Conservation (phyloP, 2,888 invertebrate genomes). For the Azorinus chamasolen region DNA sequence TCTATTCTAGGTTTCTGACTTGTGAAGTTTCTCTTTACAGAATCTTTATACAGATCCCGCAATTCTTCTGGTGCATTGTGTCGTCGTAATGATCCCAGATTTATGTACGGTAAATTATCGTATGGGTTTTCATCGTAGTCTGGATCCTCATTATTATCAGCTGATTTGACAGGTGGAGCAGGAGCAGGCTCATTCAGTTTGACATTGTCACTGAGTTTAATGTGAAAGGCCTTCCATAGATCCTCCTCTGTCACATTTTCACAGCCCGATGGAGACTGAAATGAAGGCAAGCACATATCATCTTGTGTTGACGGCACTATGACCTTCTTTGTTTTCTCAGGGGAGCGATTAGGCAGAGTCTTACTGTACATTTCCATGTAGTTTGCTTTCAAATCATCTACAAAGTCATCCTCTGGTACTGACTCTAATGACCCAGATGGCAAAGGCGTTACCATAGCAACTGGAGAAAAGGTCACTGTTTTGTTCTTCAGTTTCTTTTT, state of each 20-base stretch:
- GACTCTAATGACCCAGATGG: conserved; percentile 80
- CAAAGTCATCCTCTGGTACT: conserved; percentile 62
- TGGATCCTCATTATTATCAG: conserved; percentile 47
- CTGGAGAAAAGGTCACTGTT: conserved; percentile 81
- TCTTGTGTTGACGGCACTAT: conserved; percentile 39
- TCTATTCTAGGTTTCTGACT: conserved; percentile 55
- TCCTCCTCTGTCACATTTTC: conserved; percentile 71
- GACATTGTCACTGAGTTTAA: conserved; percentile 52
- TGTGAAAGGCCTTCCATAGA: conserved; percentile 69
- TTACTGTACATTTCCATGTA: conserved; percentile 68
- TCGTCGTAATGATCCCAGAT: conserved; percentile 57
- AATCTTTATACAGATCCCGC: conserved; percentile 44
- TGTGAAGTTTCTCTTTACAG: conserved; percentile 34
- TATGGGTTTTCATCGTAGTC: conserved; percentile 66
- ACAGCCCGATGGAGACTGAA: conserved; percentile 54
- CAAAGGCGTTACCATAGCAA: conserved; percentile 81
- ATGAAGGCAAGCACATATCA: conserved; percentile 51
- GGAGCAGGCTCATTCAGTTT: conserved; percentile 9
- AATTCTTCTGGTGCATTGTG: conserved; percentile 45
- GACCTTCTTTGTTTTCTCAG: conserved; percentile 51
- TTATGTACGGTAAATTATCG: conserved; percentile 63
- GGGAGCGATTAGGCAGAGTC: conserved; percentile 53
- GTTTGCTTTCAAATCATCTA: conserved; percentile 65
- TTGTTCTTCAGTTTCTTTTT: conserved; percentile 72
- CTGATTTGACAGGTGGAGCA: conserved; percentile 13